phyloP scores from a whole-genome alignment of 2,113 vertebrate genomes.

The Fregetta grallaria region DNA sequence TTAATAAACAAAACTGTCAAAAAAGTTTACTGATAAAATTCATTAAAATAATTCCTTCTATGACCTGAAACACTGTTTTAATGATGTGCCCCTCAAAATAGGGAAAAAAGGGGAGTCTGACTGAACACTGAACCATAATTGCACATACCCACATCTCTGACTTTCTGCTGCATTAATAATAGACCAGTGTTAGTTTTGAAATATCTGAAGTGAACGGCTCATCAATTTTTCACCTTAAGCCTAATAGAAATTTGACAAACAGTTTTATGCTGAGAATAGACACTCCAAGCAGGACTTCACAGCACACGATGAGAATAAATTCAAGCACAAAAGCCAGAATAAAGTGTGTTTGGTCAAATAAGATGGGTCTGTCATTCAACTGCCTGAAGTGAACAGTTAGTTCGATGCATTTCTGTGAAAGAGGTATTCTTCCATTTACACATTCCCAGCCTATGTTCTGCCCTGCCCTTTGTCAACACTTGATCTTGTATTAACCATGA shows the following conservation, averaged over 20 bases:
- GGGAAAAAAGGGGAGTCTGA: neutral
- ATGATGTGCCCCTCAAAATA: neutral
- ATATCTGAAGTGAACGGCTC: conserved; percentile 66
- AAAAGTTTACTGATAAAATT: neutral
- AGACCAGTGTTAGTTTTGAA: conserved; percentile 68
- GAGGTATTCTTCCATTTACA: neutral
- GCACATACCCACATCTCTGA: conserved; percentile 1
- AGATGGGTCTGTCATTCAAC: neutral
- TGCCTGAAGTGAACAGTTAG: neutral
- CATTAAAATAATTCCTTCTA: neutral
- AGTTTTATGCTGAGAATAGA: conserved; percentile 53
- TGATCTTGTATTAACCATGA: neutral
- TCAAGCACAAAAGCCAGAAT: neutral
- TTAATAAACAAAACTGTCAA: neutral
- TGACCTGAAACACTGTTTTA: conserved; percentile 3
- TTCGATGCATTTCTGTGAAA: neutral
- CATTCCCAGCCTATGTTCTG: neutral
- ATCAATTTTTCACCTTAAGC: conserved; percentile 77
- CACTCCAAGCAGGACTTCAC: conserved; percentile 46
- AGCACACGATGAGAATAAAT: conserved; percentile 37
- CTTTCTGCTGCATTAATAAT: conserved; percentile 61
- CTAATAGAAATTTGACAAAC: conserved; percentile 74
- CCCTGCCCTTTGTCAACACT: neutral
- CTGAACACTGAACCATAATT: conserved; percentile 1
- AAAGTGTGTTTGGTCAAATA: neutral